A percentile compares a stretch with the other conserved stretches of the same genome.
These are phyloP conservation scores for Scomber japonicus DNA, from an alignment of 2,113 vertebrate genomes.

Conservation along the genomic window DNA sequence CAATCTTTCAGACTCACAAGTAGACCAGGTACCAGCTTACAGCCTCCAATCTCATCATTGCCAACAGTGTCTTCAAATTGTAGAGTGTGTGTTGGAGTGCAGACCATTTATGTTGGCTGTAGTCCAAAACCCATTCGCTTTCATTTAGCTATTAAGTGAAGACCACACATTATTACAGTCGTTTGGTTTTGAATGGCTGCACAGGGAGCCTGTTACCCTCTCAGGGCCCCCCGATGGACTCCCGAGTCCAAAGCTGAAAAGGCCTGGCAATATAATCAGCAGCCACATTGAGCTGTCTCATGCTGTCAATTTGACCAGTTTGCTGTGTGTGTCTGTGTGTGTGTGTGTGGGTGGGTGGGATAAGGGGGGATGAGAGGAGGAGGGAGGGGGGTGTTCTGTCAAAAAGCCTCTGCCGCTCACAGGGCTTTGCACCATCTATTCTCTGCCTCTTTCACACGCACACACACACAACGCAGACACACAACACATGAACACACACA, in stretches of 20 bases:
- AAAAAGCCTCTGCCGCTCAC: slow-evolving; percentile 41
- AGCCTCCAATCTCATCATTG: not conserved
- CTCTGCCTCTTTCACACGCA: slow-evolving; percentile 25
- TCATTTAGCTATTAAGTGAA: slow-evolving; percentile 22
- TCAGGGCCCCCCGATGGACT: slow-evolving; percentile 49
- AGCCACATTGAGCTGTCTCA: slow-evolving; percentile 27
- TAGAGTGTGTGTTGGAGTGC: slow-evolving; percentile 17
- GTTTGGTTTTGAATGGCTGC: slow-evolving; percentile 47
- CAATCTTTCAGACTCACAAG: slow-evolving; percentile 82
- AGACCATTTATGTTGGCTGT: slow-evolving; percentile 25
- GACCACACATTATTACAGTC: slow-evolving; percentile 25
- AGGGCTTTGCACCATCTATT: slow-evolving; percentile 65
- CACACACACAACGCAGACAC: not conserved
- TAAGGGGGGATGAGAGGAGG: no score
- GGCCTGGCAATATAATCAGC: slow-evolving; percentile 35
- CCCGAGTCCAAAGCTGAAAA: slow-evolving; percentile 29
- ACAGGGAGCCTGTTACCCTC: slow-evolving; percentile 27
- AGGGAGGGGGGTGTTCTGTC: slow-evolving; percentile 30
- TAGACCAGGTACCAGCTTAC: slow-evolving; percentile 86
- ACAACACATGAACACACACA: slow-evolving; percentile 13
- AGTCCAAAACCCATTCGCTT: slow-evolving; percentile 38
- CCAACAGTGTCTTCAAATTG: not conserved
- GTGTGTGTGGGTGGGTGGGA: not conserved
- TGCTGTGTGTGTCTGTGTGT: not conserved
- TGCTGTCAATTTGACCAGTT: slow-evolving; percentile 34